These are phyloP conservation scores for Limosa lapponica DNA, from an alignment of 2,797 vertebrate species.

Conservation along the genomic window DNA sequence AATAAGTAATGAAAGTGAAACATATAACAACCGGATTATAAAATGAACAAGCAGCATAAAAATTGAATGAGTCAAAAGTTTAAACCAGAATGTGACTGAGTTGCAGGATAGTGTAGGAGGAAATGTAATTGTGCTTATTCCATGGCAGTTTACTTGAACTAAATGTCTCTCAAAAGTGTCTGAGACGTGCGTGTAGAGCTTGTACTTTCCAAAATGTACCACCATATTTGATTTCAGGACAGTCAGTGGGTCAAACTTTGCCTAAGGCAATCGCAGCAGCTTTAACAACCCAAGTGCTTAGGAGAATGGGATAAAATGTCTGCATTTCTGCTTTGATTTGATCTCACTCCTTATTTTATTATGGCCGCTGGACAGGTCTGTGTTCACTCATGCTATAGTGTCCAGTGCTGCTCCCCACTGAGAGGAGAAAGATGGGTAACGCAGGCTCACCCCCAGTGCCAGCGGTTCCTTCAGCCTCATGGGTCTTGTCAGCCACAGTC, in stretches of 20 bases:
- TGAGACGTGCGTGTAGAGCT: fast-evolving
- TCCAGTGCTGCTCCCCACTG: neutral
- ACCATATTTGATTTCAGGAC: neutral
- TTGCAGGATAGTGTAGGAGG: neutral
- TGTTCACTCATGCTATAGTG: neutral
- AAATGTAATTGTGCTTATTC: constrained; percentile 30
- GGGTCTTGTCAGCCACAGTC: neutral
- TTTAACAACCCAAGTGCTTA: neutral
- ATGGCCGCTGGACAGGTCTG: neutral
- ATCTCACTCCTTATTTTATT: neutral
- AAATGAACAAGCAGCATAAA: constrained; percentile 44
- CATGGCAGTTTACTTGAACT: neutral
- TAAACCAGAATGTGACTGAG: constrained; percentile 18
- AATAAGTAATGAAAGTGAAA: constrained; percentile 56
- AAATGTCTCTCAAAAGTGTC: neutral
- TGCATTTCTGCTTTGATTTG: constrained; percentile 18
- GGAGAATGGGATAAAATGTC: constrained; percentile 1
- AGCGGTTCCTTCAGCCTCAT: neutral
- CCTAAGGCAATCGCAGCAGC: constrained; percentile 12
- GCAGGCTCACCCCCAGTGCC: neutral
- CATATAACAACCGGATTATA: constrained; percentile 38
- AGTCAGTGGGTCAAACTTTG: neutral
- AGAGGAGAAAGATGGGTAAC: neutral
- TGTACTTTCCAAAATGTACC: neutral
- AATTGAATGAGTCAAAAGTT: constrained; percentile 41